Evolutionary conservation across 2,113 vertebrate genomes (phyloP).

Genomic region (Cyprinus carpio): DNA sequence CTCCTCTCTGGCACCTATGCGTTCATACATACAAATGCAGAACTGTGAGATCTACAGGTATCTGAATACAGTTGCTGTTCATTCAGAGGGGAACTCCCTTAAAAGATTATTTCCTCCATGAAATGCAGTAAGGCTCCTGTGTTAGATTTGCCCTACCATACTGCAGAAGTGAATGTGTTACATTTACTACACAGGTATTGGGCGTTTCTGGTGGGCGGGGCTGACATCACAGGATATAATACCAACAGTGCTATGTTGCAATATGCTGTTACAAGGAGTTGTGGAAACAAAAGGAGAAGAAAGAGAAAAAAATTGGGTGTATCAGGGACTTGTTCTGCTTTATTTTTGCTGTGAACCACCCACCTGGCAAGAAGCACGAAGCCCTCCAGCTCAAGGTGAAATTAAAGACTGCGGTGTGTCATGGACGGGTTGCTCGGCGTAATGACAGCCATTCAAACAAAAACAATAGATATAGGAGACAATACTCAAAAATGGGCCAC

Average conservation of each 20-base stretch:
- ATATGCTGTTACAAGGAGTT: slow-evolving; percentile 46
- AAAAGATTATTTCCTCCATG: slow-evolving; percentile 12
- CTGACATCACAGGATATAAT: slow-evolving; percentile 6
- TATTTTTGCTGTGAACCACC: slow-evolving; percentile 40
- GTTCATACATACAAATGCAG: neutral
- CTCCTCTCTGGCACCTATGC: slow-evolving; percentile 34
- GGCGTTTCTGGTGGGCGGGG: slow-evolving; percentile 5
- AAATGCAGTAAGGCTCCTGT: neutral
- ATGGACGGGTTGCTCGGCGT: neutral
- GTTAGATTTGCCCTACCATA: neutral
- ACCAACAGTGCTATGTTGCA: slow-evolving; percentile 43
- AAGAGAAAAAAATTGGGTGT: slow-evolving; percentile 43
- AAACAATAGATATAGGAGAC: slow-evolving; percentile 21
- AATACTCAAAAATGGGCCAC: neutral
- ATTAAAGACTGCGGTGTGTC: neutral
- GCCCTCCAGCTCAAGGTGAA: slow-evolving; percentile 38
- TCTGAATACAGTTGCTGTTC: slow-evolving; percentile 24
- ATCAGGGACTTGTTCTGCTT: slow-evolving; percentile 28
- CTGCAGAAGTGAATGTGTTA: neutral
- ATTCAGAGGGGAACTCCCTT: slow-evolving; percentile 42
- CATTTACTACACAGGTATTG: neutral
- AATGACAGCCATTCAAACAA: neutral
- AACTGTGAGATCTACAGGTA: slow-evolving; percentile 1
- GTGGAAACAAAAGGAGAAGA: slow-evolving; percentile 40
- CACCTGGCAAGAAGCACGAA: slow-evolving; percentile 13